Conservation (phyloP, 2,888 invertebrate genomes). For the Mythimna ferrago region DNA sequence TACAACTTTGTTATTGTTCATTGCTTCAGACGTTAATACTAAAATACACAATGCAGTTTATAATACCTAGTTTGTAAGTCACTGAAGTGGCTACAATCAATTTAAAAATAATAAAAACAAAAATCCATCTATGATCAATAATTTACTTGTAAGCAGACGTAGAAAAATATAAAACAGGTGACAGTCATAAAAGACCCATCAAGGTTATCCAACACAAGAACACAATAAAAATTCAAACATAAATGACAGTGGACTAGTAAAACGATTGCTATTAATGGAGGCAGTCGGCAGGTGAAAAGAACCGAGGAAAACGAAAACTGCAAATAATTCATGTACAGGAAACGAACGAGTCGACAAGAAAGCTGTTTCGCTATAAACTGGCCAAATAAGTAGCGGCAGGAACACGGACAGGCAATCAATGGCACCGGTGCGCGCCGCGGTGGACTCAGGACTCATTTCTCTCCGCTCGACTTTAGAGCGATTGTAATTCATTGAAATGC, state of each 20-base stretch:
- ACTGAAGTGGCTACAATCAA: neutral
- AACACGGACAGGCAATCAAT: conserved; percentile 62
- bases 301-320: conserved; percentile 65
- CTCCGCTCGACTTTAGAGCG: conserved; percentile 51
- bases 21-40: conserved; percentile 5
- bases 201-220: conserved; percentile 10
- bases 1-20: conserved; percentile 11
- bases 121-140: neutral
- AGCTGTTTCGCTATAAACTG: conserved; percentile 66
- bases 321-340: conserved; percentile 64
- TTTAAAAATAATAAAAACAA: conserved; percentile 3
- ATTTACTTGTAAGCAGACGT: neutral
- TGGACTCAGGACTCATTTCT: conserved; percentile 62
- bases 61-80: neutral
- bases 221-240: conserved; percentile 27
- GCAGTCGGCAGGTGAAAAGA: conserved; percentile 43
- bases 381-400: conserved; percentile 67
- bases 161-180: neutral
- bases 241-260: conserved; percentile 30
- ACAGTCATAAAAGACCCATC: conserved; percentile 18
- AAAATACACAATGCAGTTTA: conserved; percentile 1
- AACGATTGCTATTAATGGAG: conserved; percentile 27
- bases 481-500: conserved; percentile 67
- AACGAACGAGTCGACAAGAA: conserved; percentile 65
- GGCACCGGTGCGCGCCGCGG: conserved; percentile 45